Base-by-base conservation (phyloP, 2,113 vertebrate species). In the Blennius ocellaris region DNA sequence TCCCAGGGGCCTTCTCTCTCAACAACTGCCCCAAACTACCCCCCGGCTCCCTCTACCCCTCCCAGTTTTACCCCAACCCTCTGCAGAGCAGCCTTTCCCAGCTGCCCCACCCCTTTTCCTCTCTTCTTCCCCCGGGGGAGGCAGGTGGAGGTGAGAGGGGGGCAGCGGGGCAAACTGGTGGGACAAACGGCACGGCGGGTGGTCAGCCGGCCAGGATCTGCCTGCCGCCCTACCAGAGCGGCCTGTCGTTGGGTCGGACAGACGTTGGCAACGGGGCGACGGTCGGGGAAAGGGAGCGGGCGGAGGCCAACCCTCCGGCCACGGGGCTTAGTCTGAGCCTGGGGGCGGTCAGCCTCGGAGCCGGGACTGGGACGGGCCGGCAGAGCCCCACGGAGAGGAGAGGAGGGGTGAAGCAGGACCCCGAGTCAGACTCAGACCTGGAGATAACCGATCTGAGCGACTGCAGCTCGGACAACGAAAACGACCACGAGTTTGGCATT, bases 371-470 rank as follows among this genome's bases (percentile, higher is more conserved):
- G 51, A 65, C 83, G 0, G 92, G 87, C 57, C 80, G 43, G 62
- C 92, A 93, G 77, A 94, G 92, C 83, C 93, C 93, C 61, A 83
- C 88, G 0, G 94, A 94, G 73, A 91, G 90, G 80, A 93, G 88
- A 81, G 89, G 93, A 37, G 93, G 92, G 3, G 80, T 95, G 45
- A 97, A 97, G 90, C 94, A 94, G 65, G 95, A 96, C 82, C 95
- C 95, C 0, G 95, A 94, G 82, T 94, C 94, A 1, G 96, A 97
- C 89, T 97, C 96, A 0, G 96, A 97, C 89, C 91, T 97, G 94
- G 96, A 97, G 86, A 96, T 97, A 76, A 97, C 96, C 0, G 96
- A 97, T 5, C 92, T 97, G 87, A 97, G 96, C 16, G 95, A 96
- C 90, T 96, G 95, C 91, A 97, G 96, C 85, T 97, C 96, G 0